phyloP scores from a whole-genome alignment of 2,797 vertebrate genomes.

The Oreochromis mossambicus region DNA sequence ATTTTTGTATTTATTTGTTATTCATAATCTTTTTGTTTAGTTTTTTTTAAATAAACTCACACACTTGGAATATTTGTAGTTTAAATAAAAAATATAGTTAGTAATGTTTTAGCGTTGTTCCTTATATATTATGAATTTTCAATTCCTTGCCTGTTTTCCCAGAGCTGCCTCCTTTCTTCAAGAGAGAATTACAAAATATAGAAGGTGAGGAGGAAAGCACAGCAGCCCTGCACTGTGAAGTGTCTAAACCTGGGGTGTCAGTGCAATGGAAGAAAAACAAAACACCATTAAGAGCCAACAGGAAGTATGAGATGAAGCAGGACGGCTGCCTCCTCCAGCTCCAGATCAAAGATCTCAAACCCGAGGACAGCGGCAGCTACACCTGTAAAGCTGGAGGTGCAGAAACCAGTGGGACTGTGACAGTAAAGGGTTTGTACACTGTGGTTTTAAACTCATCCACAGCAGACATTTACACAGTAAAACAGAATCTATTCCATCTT shows the following conservation, averaged over 20 bases:
- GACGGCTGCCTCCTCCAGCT: constrained; percentile 9
- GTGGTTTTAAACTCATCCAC: neutral
- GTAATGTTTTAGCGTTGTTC: neutral
- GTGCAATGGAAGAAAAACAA: constrained; percentile 79
- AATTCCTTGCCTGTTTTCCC: neutral
- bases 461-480: neutral
- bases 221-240: constrained; percentile 72
- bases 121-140: neutral
- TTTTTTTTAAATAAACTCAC: neutral
- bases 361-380: constrained; percentile 82
- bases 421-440: constrained; percentile 22
- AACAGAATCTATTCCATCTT: neutral
- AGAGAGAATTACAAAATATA: constrained; percentile 63
- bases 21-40: neutral
- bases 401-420: constrained; percentile 37
- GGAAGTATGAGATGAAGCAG: constrained; percentile 72
- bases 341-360: constrained; percentile 60
- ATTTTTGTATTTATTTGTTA: neutral
- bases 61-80: neutral
- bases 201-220: constrained; percentile 73
- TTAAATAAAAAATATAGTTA: neutral
- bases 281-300: constrained; percentile 69
- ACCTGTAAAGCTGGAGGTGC: constrained; percentile 62
- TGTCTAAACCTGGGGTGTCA: constrained; percentile 67
- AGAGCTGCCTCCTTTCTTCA: constrained; percentile 15